Base-by-base conservation (phyloP, 1,140 invertebrate species). In the Frieseomelitta varia region DNA sequence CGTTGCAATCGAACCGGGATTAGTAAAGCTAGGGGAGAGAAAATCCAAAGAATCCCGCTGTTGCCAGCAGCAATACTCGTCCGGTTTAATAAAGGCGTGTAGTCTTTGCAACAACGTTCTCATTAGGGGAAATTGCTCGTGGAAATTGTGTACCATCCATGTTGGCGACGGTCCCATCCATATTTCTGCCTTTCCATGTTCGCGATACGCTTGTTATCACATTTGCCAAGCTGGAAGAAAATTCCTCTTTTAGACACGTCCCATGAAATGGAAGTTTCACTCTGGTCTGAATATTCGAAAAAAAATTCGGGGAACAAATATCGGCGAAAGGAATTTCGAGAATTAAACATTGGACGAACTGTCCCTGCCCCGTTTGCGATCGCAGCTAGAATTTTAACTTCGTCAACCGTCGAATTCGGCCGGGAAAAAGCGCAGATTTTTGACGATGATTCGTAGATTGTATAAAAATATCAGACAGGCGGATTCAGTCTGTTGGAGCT, bases 1-100 rank as follows among this genome's bases (percentile, higher is more conserved):
- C 75, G 65, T 47, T 75, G 75, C 58, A 27, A 65, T 24, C 3
- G 47, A 19, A 67, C 34, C 14, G 51, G 12, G 69, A 77, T 82
- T 58, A 77, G 39, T 8, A 47, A 47, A 56, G 19, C n/a, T 15
- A 3, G 11, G 55, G n/a, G 19, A 39, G 34, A 10, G 34, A 10
- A 19, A 39, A 68, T 58, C 21, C 53, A 58, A 55, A 8, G 12
- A 47, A 72, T 19, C 21, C 21, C 1, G 4, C 30, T 55, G 4
- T 12, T 1, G 1, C 1, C 2, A 39, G 15, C 55, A 39, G 58
- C 39, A 14, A 17, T 3, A 14, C n/a, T 39, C 10, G 6, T 12
- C 1, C 15, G 1, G 11, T 74, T 74, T 58, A 58, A 75, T 58
- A 39, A 58, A 56, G n/a, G 53, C 67, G 12, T 24, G 19, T 17